A percentile compares a stretch with the other conserved stretches of the same genome.
Evolutionary conservation across 2,113 vertebrate species (phyloP).

Genomic region (Takifugu flavidus): DNA sequence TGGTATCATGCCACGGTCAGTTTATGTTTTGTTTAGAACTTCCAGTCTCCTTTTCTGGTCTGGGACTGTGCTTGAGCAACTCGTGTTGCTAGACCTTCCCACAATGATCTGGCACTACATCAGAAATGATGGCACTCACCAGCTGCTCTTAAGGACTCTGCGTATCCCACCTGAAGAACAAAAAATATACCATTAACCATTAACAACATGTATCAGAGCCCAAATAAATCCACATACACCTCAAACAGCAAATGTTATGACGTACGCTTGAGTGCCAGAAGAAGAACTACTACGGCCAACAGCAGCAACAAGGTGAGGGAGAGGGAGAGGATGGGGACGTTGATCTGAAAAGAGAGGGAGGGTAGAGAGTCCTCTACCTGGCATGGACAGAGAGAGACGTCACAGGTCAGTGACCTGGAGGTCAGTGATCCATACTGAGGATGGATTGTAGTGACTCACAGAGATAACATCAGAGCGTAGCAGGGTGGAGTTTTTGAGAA

Average conservation of each 20-base stretch:
- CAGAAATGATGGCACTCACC: constrained; percentile 57
- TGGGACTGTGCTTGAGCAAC: too few relatives aligned
- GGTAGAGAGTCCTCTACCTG: constrained; percentile 65
- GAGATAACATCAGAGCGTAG: constrained; percentile 41
- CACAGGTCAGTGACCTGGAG: not conserved
- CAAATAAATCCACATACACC: not conserved
- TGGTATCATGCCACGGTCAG: too few relatives aligned
- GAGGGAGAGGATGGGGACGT: constrained; percentile 69
- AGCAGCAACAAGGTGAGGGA: constrained; percentile 64
- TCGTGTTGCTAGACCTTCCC: not conserved
- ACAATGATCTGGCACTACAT: not conserved
- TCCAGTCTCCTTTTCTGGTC: too few relatives aligned
- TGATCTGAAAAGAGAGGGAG: constrained; percentile 68
- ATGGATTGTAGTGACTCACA: constrained; percentile 44
- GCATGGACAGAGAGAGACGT: constrained; percentile 22
- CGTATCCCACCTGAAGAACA: constrained; percentile 54
- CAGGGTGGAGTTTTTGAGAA: constrained; percentile 61
- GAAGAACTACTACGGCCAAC: constrained; percentile 44
- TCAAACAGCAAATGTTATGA: not conserved
- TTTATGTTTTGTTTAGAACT: too few relatives aligned
- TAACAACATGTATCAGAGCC: not conserved
- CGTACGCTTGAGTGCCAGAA: constrained; percentile 70
- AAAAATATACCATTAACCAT: too few relatives aligned
- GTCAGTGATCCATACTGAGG: not conserved
- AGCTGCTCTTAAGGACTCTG: constrained; percentile 51